Evolutionary conservation across 1,140 invertebrate species (phyloP), one percentile per base, ranked within the genome.

Genomic region (Aphidius ervi): DNA sequence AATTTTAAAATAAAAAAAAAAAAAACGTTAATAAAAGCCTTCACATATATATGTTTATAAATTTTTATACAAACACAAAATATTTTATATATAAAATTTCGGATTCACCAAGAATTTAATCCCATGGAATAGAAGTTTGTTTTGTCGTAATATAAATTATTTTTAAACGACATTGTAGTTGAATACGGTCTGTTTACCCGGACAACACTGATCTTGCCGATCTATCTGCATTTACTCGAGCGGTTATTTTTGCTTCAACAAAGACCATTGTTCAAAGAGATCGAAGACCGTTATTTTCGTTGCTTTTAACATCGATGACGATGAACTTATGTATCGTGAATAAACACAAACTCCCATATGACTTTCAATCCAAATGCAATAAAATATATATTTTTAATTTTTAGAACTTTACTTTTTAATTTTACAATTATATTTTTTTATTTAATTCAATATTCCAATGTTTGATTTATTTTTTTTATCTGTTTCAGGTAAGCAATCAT

Each of bases 231-330:
- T 31, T 31, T 31, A 52, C 53, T 52, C 61, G 61, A 54, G 46
- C 53, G 52, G 65, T 62, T 66, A 66, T 66, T 66, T 66, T 66
- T 63, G 48, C 54, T 40, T 46, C 59, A 62, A 63, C 65, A 66
- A 63, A 66, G 62, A 56, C 59, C 55, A 66, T 66, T 66, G 65
- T 63, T 66, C 65, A 62, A 58, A 54, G 52, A 63, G 56, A 63
- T 62, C 53, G 49, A 40, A 40, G 16, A 46, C 64, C 58, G 58
- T 63, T 65, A 54, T 62, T 45, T 10, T 40, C 8, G 39, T 8
- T 40, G 40, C 40, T n/a, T 54, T 41, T n/a, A 37, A 39, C 50
- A 9, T 52, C 50, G 52, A 54, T 54, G 52, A 54, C 40, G 39
- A 54, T 54, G 52, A 37, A 16, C 37, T 41, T 37, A 54, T 61